These are phyloP conservation scores for Drosophila biarmipes DNA, from an alignment of 1,140 invertebrate species.

Conservation along the genomic window DNA sequence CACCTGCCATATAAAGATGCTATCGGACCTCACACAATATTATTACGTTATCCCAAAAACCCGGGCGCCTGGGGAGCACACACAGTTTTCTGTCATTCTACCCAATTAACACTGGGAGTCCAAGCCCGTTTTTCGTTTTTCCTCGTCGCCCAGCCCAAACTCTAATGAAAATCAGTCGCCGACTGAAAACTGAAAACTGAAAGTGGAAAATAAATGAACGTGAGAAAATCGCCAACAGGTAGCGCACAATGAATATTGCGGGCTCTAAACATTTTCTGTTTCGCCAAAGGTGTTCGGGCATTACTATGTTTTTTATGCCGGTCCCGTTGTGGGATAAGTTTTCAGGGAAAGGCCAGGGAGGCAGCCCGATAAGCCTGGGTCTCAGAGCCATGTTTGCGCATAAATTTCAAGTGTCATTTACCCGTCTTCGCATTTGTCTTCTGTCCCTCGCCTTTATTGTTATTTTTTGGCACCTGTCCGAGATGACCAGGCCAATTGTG, in stretches of 20 bases:
- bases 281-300: constrained; percentile 54
- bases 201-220: constrained; percentile 78
- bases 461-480: constrained; percentile 72
- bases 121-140: constrained; percentile 39
- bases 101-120: constrained; percentile 64
- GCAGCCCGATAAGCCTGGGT: constrained; percentile 55
- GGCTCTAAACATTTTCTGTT: constrained; percentile 58
- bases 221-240: constrained; percentile 67
- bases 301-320: constrained; percentile 63
- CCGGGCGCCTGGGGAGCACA: constrained; percentile 11
- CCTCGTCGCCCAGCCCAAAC: constrained; percentile 52
- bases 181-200: constrained; percentile 61
- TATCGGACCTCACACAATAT: constrained; percentile 70
- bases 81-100: constrained; percentile 66
- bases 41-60: constrained; percentile 55
- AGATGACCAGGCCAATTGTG: constrained; percentile 75
- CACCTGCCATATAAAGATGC: constrained; percentile 66
- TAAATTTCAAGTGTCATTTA: constrained; percentile 83
- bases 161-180: constrained; percentile 65
- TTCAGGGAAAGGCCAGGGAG: constrained; percentile 45
- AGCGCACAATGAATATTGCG: constrained; percentile 52
- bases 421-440: constrained; percentile 67
- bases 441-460: constrained; percentile 41
- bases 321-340: constrained; percentile 64
- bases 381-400: constrained; percentile 69